Base-by-base conservation (phyloP, 1,140 invertebrate genomes). In the Pseudoatta argentina region DNA sequence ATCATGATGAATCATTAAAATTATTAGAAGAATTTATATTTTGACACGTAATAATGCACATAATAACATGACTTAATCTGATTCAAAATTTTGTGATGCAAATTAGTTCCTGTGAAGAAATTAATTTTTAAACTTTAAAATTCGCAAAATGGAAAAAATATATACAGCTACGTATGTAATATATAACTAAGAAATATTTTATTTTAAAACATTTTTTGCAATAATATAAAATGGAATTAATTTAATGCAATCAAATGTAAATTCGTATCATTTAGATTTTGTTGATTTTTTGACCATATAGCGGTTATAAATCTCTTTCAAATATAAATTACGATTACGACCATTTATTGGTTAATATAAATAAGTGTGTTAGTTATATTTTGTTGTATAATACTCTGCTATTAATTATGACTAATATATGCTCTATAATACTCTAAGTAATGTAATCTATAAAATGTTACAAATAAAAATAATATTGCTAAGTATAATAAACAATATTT, bases 401-500 rank as follows among this genome's bases (percentile, higher is more conserved):
- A n/a, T 73, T 83, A 73, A 44, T 24, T 82, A 82, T 2, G 14
- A 18, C 6, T 77, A 61, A 61, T 2, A 21, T 61, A 61, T 24
- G 12, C 39, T 75, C 14, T 83, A 48, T 63, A 83, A 73, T 83
- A 75, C 48, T 81, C 48, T 55, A 30, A 7, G 48, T 44, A 69
- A 69, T 48, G 8, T 73, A 73, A 61, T 83, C 14, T 83, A 51
- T 51, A 63, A 83, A 83, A 30, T 82, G 14, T 61, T 48, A 61
- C 61, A 72, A 59, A 73, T 72, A 48, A 44, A 44, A 69, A 48
- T 67, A 44, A 57, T 72, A 73, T 75, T 75, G 24, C 24, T 55
- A 59, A 59, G 8, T 44, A 6, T 76, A 83, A 64, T 76, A 39
- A 72, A 81, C 27, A 66, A 79, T 87, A 75, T 18, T 18, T 21